Evolutionary conservation across 1,140 invertebrate genomes (phyloP), one percentile per base, ranked within the genome.

Genomic region (Cryptotermes secundus): DNA sequence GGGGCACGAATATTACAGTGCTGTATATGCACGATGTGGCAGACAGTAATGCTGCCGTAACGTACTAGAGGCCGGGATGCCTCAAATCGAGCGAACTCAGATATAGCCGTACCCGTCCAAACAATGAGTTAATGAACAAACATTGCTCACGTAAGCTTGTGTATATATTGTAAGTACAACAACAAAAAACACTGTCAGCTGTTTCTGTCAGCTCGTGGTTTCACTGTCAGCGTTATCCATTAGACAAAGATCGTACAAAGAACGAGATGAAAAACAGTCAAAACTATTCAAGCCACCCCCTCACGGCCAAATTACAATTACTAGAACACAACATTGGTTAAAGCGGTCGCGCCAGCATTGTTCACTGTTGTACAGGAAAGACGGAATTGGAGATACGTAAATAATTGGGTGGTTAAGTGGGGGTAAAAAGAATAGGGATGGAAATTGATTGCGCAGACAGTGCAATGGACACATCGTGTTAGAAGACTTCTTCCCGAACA

Each of bases 51-150:
- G 53, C 53, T 4, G 16, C 22, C 7, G 53, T 59, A 59, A 59
- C 53, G 53, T 22, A 59, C 53, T 12, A 19, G 22, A 1, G 4
- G 24, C 16, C 16, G 53, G 53, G 53, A 6, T 59, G 53, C 24
- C 53, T 59, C 53, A 59, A 59, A 59, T 59, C 12, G 53, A 59
- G 53, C 53, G 53, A 12, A 59, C 19, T 59, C 53, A 59, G 53
- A 59, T 59, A 22, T 59, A 22, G 53, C 53, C 24, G 24, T n/a
- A 19, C 53, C 12, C 19, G 53, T 22, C 53, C 53, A 59, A 59
- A 59, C 53, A 59, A 59, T 59, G 53, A 59, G 53, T 59, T 59
- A 59, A 59, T 59, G 53, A 59, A 59, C 53, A 59, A 59, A 59
- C 53, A 59, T 59, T 59, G 53, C 53, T 59, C 19, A 59, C 53